Percentiles rank a stretch among this genome's conserved stretches.
Evolutionary conservation across 1,140 invertebrate genomes (phyloP).

Genomic region (Diachasma alloeum): DNA sequence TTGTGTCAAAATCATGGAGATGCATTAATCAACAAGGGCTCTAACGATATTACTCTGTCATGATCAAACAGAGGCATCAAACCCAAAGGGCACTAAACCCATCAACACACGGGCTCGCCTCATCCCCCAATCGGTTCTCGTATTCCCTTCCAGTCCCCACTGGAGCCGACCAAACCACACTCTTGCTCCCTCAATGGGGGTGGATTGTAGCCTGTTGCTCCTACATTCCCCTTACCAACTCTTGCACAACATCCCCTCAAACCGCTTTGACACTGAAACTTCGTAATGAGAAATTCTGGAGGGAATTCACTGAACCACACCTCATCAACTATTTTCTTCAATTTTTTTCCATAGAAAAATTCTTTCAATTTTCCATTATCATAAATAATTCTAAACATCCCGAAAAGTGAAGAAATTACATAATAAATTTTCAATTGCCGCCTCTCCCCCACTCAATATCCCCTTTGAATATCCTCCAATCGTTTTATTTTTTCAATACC

Average conservation of each 20-base stretch:
- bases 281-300: background rate
- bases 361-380: no score
- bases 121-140: background rate
- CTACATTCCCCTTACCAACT: background rate
- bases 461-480: no score
- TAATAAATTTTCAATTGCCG: no score
- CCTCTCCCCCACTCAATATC: no score
- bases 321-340: no score
- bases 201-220: constrained; percentile 5
- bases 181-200: background rate
- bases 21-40: background rate
- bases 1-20: background rate
- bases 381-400: no score
- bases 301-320: no score
- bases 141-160: background rate
- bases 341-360: no score
- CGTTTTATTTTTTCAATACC: background rate
- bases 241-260: background rate
- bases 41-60: background rate
- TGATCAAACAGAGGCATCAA: constrained; percentile 1
- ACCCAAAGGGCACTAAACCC: constrained; percentile 6
- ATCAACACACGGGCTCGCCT: background rate
- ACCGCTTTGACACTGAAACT: background rate
- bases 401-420: no score
- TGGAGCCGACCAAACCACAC: background rate